These are phyloP conservation scores for Volucella inflata DNA, from an alignment of 2,888 invertebrate genomes.

Conservation along the genomic window DNA sequence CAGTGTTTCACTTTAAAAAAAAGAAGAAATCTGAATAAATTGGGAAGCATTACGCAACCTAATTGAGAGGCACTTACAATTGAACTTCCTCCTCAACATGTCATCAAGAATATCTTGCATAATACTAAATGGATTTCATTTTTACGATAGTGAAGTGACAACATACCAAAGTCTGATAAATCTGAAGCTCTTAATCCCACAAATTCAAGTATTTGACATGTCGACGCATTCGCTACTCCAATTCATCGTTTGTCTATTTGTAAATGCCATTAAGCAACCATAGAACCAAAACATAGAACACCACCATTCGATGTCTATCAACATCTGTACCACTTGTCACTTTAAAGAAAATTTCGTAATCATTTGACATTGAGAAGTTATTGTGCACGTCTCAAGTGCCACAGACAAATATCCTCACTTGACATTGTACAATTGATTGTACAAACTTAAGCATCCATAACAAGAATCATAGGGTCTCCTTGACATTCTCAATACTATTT, in stretches of 20 bases:
- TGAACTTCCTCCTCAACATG: constrained; percentile 15
- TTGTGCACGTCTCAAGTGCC: constrained; percentile 72
- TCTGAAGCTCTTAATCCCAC: constrained; percentile 59
- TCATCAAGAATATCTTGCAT: not conserved
- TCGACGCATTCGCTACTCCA: not conserved
- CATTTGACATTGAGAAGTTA: constrained; percentile 73
- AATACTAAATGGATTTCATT: not conserved
- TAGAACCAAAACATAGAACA: not conserved
- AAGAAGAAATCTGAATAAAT: not conserved
- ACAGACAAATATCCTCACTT: constrained; percentile 65
- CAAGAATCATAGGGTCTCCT: constrained; percentile 58
- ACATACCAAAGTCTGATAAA: constrained; percentile 37
- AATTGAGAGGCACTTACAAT: not conserved
- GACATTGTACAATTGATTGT: constrained; percentile 73
- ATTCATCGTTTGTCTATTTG: constrained; percentile 8
- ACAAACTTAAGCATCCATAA: constrained; percentile 66
- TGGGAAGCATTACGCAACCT: too few species aligned
- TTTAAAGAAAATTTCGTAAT: constrained; percentile 51
- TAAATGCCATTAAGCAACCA: constrained; percentile 58
- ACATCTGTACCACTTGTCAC: constrained; percentile 54
- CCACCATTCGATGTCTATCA: constrained; percentile 63
- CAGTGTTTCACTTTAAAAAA: not conserved
- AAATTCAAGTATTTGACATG: constrained; percentile 3
- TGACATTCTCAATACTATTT: constrained; percentile 36
- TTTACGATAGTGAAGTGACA: constrained; percentile 46